Evolutionary conservation across 92 coral and sea anemone genomes (phyloP).

Genomic region (Virgularia gustaviana): DNA sequence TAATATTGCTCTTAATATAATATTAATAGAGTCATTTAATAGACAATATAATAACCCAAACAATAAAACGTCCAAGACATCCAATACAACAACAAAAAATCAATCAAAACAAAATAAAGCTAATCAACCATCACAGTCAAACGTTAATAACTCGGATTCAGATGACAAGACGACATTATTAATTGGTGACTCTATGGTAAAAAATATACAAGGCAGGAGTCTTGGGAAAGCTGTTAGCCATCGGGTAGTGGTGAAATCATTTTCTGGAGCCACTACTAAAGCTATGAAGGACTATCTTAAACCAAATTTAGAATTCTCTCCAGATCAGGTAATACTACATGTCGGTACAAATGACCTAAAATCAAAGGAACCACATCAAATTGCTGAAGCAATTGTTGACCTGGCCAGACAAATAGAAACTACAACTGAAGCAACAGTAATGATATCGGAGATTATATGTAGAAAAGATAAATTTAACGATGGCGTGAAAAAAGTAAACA

Average conservation of each 20-base stretch:
- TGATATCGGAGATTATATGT: constrained; percentile 40
- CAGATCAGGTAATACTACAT: constrained; percentile 34
- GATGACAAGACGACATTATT: constrained; percentile 11
- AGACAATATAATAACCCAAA: too few species aligned
- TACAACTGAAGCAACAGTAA: constrained; percentile 29
- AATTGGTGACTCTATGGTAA: constrained; percentile 23
- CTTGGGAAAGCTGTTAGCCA: constrained; percentile 16
- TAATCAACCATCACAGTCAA: not conserved
- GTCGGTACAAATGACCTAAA: constrained; percentile 48
- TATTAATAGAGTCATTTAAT: too few species aligned
- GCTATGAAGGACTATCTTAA: constrained; percentile 42
- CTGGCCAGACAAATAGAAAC: constrained; percentile 42
- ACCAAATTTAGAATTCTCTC: constrained; percentile 25
- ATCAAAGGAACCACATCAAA: constrained; percentile 30
- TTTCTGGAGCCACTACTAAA: constrained; percentile 37
- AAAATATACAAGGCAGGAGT: constrained; percentile 11
- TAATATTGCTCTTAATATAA: too few species aligned
- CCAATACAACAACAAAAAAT: not conserved
- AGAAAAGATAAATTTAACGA: constrained; percentile 38
- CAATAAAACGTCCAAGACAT: not conserved
- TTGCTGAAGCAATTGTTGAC: constrained; percentile 53
- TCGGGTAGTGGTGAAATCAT: constrained; percentile 25
- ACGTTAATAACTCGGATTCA: not conserved
- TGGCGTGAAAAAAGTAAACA: constrained; percentile 41
- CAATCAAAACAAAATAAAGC: not conserved